Evolutionary conservation across 2,797 vertebrate species (phyloP), one percentile per base, ranked within the genome.

Genomic region (Moxostoma hubbsi): DNA sequence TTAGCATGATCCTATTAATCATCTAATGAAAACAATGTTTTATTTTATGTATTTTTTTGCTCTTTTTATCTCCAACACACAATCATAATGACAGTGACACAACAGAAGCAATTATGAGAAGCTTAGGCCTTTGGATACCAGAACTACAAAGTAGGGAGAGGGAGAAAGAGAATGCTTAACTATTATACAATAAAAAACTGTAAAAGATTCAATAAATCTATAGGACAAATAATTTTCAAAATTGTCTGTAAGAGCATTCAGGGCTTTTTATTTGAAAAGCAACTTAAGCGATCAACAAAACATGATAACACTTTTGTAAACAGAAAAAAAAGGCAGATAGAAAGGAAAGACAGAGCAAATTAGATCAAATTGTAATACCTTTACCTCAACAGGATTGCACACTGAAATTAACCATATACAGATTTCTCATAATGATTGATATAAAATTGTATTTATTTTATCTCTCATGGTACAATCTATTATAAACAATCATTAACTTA

Each of bases 391-490:
- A 92, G 90, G 88, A 91, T 91, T 89, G 90, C 89, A 94, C 91
- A 92, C 90, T 90, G 89, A 91, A 92, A 92, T 90, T 90, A 93
- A 92, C 87, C 92, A 91, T 92, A 91, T 93, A 93, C 92, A 94
- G 88, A 89, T 91, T 89, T 89, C 88, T 90, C 91, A 90, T 36
- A 36, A 36, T 92, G 92, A 94, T 91, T 87, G 78, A 92, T 93
- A 94, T 86, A 93, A 94, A 93, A 93, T 81, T 88, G 87, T 91
- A 92, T 93, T 94, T 93, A 93, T 94, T 94, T 93, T 91, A 92
- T 91, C 92, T 92, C 92, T 90, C 91, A 93, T 93, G 91, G 88
- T 94, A 94, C 93, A 94, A 93, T 94, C 91, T 94, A 94, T 91
- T 93, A 91, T 73, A 89, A 93, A 95, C 93, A 94, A 91, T 93